Base-by-base conservation (phyloP, 1,140 invertebrate genomes). In the Formica selysi region DNA sequence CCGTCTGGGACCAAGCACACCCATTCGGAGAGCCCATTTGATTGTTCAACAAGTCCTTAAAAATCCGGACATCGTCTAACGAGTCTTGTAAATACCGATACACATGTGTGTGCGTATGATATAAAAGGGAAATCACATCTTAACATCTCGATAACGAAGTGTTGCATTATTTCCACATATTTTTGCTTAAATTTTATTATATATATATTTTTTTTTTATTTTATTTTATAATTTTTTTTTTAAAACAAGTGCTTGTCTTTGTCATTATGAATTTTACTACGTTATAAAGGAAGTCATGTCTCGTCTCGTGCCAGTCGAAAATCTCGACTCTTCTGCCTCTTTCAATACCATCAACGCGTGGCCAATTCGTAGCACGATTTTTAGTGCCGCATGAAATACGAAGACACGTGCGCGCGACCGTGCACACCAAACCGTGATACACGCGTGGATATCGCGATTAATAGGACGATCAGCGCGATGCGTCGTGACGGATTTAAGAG, bases 401-500 rank as follows among this genome's bases (percentile, higher is more conserved):
- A 71, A 4, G 36, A 85, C 36, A 22, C 64, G 41, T 64, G 71
- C 65, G 22, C 22, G 22, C 22, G 22, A 22, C 22, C 22, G 22
- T 22, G 64, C 13, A 65, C 62, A 68, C 44, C 32, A 81, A 5
- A 11, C 29, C 71, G n/a, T 5, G 13, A 59, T 71, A 22, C 57
- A 38, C n/a, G 26, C 26, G 54, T 61, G 79, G 36, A 81, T 48
- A 81, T 86, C 87, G 85, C 90, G 87, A 90, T 92, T 92, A 93
- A 92, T 91, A 89, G 67, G 87, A 65, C 89, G 86, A 93, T 92
- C 87, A 86, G 48, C 67, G 85, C 90, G 91, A 92, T 90, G 73
- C 86, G 80, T 86, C 86, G 84, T 89, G 90, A 93, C 86, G 87
- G 87, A 90, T 92, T 92, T 92, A 92, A 93, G 67, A 88, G 87